These are phyloP conservation scores for Ophion ellenae DNA, from an alignment of 2,888 invertebrate genomes.

Conservation along the genomic window DNA sequence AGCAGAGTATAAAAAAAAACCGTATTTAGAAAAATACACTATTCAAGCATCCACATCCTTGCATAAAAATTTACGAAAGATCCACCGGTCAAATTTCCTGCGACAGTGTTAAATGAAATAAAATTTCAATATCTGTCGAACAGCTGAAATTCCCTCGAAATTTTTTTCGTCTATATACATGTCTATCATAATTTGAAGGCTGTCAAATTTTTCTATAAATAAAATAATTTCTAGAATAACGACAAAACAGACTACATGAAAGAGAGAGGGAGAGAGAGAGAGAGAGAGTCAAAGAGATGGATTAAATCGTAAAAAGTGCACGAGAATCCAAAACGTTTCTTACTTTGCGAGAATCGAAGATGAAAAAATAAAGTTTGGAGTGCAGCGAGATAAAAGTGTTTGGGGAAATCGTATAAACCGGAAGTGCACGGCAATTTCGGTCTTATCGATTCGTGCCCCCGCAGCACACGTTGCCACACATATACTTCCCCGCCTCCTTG, in stretches of 20 bases:
- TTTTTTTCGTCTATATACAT: no score
- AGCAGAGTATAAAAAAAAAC: no score
- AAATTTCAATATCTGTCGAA: no score
- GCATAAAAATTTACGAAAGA: no score
- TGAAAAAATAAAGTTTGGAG: conserved; percentile 42
- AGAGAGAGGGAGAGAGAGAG: conserved; percentile 17
- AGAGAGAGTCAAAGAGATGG: conserved; percentile 15
- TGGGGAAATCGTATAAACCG: conserved; percentile 63
- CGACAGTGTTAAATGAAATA: no score
- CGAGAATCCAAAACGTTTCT: conserved; percentile 31
- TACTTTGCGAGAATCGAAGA: conserved; percentile 6
- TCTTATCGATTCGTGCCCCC: conserved; percentile 77
- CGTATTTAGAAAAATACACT: no score
- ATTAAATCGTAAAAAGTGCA: conserved; percentile 53
- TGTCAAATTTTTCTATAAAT: no score
- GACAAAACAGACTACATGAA: not conserved
- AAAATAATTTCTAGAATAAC: not conserved
- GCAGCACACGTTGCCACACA: conserved; percentile 50
- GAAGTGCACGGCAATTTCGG: conserved; percentile 71
- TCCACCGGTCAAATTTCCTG: no score
- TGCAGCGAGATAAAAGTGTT: conserved; percentile 62
- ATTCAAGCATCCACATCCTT: no score
- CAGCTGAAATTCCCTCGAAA: no score
- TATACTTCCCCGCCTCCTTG: conserved; percentile 45
- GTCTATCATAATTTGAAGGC: no score